These are phyloP conservation scores for Pantherophis alleghaniensis DNA, from an alignment of 2,797 vertebrate species.

Conservation along the genomic window DNA sequence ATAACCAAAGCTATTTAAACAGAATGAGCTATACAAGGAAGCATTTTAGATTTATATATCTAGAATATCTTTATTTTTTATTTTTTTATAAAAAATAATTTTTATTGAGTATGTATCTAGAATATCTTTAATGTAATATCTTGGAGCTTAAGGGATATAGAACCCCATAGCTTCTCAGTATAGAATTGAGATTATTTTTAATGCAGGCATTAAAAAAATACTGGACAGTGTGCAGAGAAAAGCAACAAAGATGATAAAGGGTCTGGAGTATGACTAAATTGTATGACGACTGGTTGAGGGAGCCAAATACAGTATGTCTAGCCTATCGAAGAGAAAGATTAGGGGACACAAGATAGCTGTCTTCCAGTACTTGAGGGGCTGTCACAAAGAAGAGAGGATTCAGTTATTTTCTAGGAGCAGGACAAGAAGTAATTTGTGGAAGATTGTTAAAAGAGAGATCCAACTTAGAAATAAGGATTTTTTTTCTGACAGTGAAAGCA, in stretches of 20 bases:
- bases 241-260: background rate
- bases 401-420: background rate
- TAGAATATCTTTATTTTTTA: background rate
- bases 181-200: background rate
- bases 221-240: background rate
- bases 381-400: background rate
- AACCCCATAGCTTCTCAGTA: background rate
- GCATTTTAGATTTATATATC: background rate
- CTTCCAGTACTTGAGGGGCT: background rate
- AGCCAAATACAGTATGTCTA: background rate
- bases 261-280: background rate
- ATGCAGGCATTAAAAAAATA: background rate
- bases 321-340: background rate
- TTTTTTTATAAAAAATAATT: too few relatives aligned
- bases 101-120: background rate
- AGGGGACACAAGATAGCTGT: background rate
- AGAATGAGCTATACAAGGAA: background rate
- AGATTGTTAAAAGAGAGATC: background rate
- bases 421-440: background rate
- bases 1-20: background rate
- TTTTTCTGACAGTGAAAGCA: background rate
- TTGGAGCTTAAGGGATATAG: background rate
- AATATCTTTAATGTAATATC: background rate
- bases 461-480: background rate
- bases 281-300: background rate